Base-by-base conservation (phyloP, 2,797 vertebrate genomes). In the Rhabdophis nuchalis region DNA sequence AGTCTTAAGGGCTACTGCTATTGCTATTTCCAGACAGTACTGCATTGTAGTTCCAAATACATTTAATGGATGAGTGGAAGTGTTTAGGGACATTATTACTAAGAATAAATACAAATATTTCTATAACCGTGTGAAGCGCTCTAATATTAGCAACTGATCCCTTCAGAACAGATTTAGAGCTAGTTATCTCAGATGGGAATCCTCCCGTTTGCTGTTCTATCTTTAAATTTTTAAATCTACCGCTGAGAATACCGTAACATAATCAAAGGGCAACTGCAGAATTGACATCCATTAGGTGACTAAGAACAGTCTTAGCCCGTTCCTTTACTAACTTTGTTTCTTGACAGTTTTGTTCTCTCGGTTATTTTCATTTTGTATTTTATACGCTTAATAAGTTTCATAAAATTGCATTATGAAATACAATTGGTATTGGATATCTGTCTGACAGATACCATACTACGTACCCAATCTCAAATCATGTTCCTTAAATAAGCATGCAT, bases 271-370 rank as follows among this genome's bases (percentile, higher is more conserved):
- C 93, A 94, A 77, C 57, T 91, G 56, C 94, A 92, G 87, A 93
- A 91, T 87, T 95, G 95, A 94, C 88, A 95, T 93, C 94, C 36
- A 5, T 94, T 89, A 95, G 90, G 90, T 93, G 94, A 95, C 91
- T 96, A 93, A 95, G 86, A 56, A 72, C 93, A 91, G 92, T 89
- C 94, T 94, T 96, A 96, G 97, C 94, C 94, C 92, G 95, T 95
- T 91, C 94, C 90, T 96, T 93, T 96, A 94, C 87, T 95, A 94
- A 96, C 95, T 93, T 94, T 96, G 96, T 97, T 95, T 95, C 91
- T 95, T 96, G 97, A 97, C 97, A 97, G 92, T 86, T 96, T 92
- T 90, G 20, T 12, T 91, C 82, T 97, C 94, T 97, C 96, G 94
- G 96, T 68, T 16, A 32, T 68, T 68, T 32, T 68, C 64, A 68